phyloP scores from a whole-genome alignment of 1,140 invertebrate species.

The Temnothorax curvispinosus region DNA sequence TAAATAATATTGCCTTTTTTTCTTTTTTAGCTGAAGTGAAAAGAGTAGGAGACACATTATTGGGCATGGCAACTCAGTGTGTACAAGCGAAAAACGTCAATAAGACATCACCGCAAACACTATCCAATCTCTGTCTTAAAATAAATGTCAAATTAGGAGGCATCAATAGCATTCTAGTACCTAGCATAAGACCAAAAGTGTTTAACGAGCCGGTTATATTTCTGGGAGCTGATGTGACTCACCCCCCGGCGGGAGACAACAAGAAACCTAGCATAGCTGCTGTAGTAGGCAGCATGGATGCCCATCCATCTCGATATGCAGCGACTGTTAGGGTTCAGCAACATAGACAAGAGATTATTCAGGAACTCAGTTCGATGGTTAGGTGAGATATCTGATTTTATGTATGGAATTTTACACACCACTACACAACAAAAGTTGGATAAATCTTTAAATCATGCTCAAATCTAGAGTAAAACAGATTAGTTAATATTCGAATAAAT shows the following conservation, averaged over 20 bases:
- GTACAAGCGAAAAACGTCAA: slow-evolving; percentile 99
- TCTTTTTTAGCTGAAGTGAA: slow-evolving; percentile 97
- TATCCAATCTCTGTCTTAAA: slow-evolving; percentile 99
- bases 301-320: slow-evolving; percentile 99
- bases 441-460: neutral
- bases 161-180: slow-evolving; percentile 99
- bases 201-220: slow-evolving; percentile 99
- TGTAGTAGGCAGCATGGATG: slow-evolving; percentile 99
- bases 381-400: slow-evolving; percentile 85
- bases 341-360: slow-evolving; percentile 99
- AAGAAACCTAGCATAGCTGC: slow-evolving; percentile 99
- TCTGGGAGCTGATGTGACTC: slow-evolving; percentile 99
- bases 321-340: slow-evolving; percentile 99
- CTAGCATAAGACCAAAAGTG: slow-evolving; percentile 97
- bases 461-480: neutral
- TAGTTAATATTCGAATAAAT: neutral
- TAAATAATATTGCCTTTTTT: slow-evolving; percentile 31
- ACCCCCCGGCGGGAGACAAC: slow-evolving; percentile 99
- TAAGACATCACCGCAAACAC: slow-evolving; percentile 99
- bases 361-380: slow-evolving; percentile 99
- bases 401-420: neutral
- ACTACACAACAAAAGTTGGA: neutral
- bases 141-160: slow-evolving; percentile 99
- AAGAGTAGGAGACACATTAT: slow-evolving; percentile 98
- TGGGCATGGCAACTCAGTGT: slow-evolving; percentile 99